phyloP scores from a whole-genome alignment of 2,888 invertebrate species.

The Ephialtes manifestator region DNA sequence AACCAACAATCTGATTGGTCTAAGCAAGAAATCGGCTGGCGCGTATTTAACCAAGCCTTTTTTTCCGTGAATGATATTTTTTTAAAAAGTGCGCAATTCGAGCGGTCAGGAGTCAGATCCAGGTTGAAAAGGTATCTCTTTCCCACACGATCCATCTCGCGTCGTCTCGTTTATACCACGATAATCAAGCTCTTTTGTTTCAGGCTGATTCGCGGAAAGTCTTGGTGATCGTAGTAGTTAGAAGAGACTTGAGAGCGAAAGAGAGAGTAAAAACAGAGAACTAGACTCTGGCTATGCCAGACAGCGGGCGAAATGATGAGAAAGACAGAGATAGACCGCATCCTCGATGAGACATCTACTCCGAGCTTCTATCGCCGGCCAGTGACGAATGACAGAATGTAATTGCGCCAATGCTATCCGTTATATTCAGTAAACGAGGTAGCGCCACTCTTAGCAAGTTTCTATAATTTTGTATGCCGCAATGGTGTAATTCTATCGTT shows the following conservation, averaged over 20 bases:
- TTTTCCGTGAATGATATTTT: no score
- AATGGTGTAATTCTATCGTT: no score
- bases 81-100: no score
- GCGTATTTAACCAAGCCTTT: no score
- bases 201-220: slow-evolving; percentile 73
- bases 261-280: slow-evolving; percentile 35
- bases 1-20: no score
- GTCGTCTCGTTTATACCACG: slow-evolving; percentile 45
- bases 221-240: slow-evolving; percentile 61
- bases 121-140: neutral
- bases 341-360: slow-evolving; percentile 73
- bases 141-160: slow-evolving; percentile 28
- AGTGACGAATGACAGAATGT: slow-evolving; percentile 39
- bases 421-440: neutral
- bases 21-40: no score
- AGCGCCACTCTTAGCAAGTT: neutral
- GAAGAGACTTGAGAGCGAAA: slow-evolving; percentile 60
- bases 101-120: no score
- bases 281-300: slow-evolving; percentile 24
- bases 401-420: slow-evolving; percentile 29
- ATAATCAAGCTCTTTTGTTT: slow-evolving; percentile 68
- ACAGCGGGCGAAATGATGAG: slow-evolving; percentile 36
- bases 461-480: neutral
- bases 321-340: slow-evolving; percentile 70
- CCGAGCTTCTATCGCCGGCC: slow-evolving; percentile 15